phyloP scores from a whole-genome alignment of 64 coral and sea anemone genomes.

The Pocillopora damicornis region DNA sequence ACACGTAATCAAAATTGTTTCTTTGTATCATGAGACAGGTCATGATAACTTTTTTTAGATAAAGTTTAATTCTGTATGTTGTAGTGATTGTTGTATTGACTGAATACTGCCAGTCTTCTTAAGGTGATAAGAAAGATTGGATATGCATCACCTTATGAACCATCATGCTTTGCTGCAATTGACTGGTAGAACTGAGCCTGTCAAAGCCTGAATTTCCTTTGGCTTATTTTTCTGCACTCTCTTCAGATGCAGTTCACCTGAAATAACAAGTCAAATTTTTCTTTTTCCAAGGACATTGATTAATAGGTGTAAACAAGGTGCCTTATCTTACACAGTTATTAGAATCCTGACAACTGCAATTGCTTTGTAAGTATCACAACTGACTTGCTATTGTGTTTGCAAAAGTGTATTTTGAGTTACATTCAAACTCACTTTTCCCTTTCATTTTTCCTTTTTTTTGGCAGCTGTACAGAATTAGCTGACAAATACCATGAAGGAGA shows the following conservation, averaged over 20 bases:
- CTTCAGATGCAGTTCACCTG: no score
- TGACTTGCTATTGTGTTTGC: background rate
- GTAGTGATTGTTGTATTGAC: no score
- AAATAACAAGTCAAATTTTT: background rate
- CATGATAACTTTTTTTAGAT: no score
- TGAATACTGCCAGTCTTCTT: no score
- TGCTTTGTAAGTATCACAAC: conserved; percentile 83
- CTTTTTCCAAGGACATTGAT: conserved; percentile 65
- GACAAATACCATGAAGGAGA: conserved; percentile 97
- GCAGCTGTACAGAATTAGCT: conserved; percentile 88
- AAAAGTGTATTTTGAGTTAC: background rate
- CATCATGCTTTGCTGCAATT: background rate
- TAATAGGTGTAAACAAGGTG: conserved; percentile 86
- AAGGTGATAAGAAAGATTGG: no score
- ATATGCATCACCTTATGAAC: no score
- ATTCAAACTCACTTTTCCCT: background rate
- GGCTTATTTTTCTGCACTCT: no score
- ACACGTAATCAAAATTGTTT: no score
- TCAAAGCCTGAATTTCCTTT: no score
- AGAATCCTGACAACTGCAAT: conserved; percentile 82
- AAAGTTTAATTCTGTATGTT: no score
- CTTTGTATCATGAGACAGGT: no score
- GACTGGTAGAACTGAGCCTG: no score
- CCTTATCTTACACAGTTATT: conserved; percentile 91
- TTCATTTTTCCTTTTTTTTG: background rate